phyloP scores from a whole-genome alignment of 1,140 invertebrate species.

The Rhagoletis pomonella region DNA sequence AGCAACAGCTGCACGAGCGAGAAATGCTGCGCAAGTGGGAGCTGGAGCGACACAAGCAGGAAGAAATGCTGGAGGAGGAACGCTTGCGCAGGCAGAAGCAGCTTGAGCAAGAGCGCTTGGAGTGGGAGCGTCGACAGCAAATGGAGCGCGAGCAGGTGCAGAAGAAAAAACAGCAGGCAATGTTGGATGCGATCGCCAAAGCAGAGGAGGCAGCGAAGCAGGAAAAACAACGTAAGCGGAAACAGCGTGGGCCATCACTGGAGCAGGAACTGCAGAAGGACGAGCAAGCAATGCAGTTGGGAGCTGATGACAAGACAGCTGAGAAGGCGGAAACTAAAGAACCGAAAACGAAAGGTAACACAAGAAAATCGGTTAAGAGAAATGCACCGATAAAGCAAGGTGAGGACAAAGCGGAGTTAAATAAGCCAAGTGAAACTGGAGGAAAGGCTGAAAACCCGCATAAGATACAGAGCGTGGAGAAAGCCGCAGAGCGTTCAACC shows the following conservation, averaged over 20 bases:
- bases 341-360: not conserved
- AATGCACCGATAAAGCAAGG: not conserved
- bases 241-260: conserved; percentile 55
- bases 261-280: not conserved
- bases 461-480: not conserved
- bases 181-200: conserved; percentile 76
- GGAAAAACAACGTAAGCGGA: conserved; percentile 74
- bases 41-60: conserved; percentile 76
- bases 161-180: conserved; percentile 76
- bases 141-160: conserved; percentile 77
- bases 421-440: not conserved
- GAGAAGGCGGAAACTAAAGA: not conserved
- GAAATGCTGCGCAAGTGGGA: conserved; percentile 79
- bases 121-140: conserved; percentile 75
- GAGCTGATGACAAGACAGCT: too few relatives aligned
- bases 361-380: not conserved
- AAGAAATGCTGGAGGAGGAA: conserved; percentile 79
- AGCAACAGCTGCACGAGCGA: conserved; percentile 80
- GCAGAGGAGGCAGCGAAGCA: conserved; percentile 76
- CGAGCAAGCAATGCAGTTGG: not conserved
- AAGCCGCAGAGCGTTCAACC: not conserved
- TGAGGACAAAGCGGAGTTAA: not conserved
- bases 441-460: not conserved
- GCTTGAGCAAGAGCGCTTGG: conserved; percentile 76
- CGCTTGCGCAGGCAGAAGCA: conserved; percentile 78